Base-by-base conservation (phyloP, 2,888 invertebrate species). In the Nephrotoma appendiculata region DNA sequence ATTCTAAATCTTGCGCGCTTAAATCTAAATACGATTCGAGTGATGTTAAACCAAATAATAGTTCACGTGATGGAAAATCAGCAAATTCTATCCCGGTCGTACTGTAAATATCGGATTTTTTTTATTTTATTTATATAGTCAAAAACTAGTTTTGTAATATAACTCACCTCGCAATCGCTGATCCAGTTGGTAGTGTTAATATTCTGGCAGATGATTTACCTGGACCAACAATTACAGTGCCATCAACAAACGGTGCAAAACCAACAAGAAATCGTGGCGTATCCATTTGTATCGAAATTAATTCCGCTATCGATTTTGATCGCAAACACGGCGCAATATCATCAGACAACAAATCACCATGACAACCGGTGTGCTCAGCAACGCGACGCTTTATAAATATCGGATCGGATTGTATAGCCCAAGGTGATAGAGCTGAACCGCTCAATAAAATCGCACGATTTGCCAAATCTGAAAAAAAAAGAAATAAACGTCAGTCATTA, bases 161-260 rank as follows among this genome's bases (percentile, higher is more conserved):
- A 86, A 86, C 41, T 86, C 92, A 92, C 94, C 94, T 91, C 92
- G 93, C 90, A 89, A 92, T 91, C 88, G 91, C 91, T 88, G 92
- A 91, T 86, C 92, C 92, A 87, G 90, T 87, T 44, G 92, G 92
- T 88, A 92, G 89, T 87, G 90, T 89, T 86, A 91, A 89, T 88
- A 90, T 89, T 88, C 89, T 89, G 87, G 90, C 88, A 86, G 89
- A 88, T 87, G 90, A 89, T 88, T 88, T 91, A 90, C 92, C 92
- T 87, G 95, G 94, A 90, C 94, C 94, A 86, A 95, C 94, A 88
- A 97, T 94, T 88, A 97, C 96, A 42, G 96, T 96, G 89, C 98
- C 98, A 91, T 98, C 98, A 89, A 98, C 95, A 91, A 98, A 98
- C 2, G 98, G 98, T n/a, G 98, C 98, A 90, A 98, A 98, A 41